Evolutionary conservation across 2,113 vertebrate genomes (phyloP).

Genomic region (Syrrhaptes paradoxus): DNA sequence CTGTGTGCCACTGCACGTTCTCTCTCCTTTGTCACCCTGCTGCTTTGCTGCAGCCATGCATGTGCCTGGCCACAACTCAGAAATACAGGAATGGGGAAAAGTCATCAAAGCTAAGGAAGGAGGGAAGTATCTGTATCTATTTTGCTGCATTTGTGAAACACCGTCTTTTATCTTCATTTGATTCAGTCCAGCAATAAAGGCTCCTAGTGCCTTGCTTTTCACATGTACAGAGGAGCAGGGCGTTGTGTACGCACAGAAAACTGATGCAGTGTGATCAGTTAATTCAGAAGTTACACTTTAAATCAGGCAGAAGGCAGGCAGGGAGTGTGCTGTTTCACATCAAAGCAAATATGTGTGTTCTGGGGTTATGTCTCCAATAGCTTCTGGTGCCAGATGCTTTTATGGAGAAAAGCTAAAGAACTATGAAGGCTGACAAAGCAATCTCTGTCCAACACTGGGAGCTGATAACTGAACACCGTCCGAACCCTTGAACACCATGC

Average conservation of each 20-base stretch:
- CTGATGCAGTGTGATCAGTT: background rate
- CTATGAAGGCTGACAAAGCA: background rate
- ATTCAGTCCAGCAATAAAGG: background rate
- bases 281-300: background rate
- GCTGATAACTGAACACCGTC: background rate
- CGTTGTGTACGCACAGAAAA: fast-evolving
- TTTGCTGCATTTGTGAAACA: background rate
- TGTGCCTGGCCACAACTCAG: fast-evolving
- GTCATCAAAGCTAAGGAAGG: background rate
- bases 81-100: background rate
- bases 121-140: background rate
- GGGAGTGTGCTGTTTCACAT: fast-evolving
- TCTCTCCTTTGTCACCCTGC: background rate
- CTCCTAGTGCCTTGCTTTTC: background rate
- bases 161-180: background rate
- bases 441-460: background rate
- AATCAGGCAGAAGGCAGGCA: background rate
- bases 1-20: background rate
- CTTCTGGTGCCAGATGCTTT: background rate
- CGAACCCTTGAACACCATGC: background rate
- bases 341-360: background rate
- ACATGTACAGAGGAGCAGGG: background rate
- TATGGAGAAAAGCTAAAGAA: background rate
- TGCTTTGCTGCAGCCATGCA: background rate
- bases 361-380: background rate